A percentile compares a stretch with the other conserved stretches of the same genome.
Conservation (phyloP, 2,113 vertebrate genomes). For the Odocoileus hemionus region DNA sequence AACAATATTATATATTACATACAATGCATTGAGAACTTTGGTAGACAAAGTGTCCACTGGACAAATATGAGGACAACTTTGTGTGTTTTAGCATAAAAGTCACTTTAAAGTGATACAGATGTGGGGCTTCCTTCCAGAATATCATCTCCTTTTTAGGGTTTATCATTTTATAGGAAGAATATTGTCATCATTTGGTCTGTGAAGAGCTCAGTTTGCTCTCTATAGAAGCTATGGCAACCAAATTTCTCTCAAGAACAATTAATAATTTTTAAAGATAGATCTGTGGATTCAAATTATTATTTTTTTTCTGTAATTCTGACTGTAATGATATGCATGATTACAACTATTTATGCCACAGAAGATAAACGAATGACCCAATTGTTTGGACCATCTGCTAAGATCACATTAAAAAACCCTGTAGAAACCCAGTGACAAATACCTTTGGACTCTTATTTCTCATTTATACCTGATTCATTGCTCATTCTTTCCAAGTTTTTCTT, state of each 20-base stretch:
- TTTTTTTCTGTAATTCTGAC: neutral
- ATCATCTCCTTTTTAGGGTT: neutral
- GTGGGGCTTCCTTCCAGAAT: neutral
- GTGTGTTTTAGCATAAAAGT: neutral
- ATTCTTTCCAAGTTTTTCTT: slow-evolving; percentile 28
- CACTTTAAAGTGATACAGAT: neutral
- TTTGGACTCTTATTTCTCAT: slow-evolving; percentile 12
- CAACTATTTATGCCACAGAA: neutral
- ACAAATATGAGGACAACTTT: neutral
- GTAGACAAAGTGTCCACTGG: neutral
- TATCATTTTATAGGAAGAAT: neutral
- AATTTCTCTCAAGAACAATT: neutral
- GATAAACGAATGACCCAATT: neutral
- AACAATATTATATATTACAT: neutral
- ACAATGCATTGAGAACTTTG: neutral
- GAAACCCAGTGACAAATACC: neutral
- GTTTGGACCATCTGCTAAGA: neutral
- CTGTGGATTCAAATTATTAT: neutral
- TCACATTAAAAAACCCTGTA: neutral
- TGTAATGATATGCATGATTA: neutral
- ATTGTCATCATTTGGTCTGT: neutral
- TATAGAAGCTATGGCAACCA: neutral
- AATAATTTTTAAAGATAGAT: neutral
- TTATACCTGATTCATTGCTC: neutral
- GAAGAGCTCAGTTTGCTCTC: neutral